phyloP scores from a whole-genome alignment of 2,888 invertebrate species.

The Nomada flava region DNA sequence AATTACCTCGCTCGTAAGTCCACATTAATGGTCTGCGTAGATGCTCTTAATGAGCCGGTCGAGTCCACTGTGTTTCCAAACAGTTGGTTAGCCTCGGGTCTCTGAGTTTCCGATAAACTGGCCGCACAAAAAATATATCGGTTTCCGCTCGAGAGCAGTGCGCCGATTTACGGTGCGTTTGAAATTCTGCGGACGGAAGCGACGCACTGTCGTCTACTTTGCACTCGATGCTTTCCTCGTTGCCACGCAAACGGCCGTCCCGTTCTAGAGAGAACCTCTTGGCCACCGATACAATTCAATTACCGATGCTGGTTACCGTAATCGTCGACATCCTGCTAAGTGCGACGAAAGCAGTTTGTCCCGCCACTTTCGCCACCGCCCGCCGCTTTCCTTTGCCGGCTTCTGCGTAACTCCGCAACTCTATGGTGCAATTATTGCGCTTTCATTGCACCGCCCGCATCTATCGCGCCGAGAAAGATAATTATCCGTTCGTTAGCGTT shows the following conservation, averaged over 20 bases:
- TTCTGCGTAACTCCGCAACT: not conserved
- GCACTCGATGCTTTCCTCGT: not conserved
- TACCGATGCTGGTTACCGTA: not conserved
- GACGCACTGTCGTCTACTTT: no score
- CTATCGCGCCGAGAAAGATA: conserved; percentile 3
- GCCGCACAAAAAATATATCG: no score
- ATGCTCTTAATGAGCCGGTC: conserved; percentile 33
- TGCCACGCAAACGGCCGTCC: no score
- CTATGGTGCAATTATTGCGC: conserved; percentile 7
- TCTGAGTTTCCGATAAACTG: conserved; percentile 42
- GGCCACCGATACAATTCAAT: conserved; percentile 1
- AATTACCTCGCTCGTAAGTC: conserved; percentile 45
- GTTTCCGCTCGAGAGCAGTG: no score
- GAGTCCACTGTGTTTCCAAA: conserved; percentile 36
- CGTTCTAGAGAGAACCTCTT: no score
- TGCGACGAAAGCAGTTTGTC: not conserved
- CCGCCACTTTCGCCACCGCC: not conserved
- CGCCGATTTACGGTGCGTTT: no score
- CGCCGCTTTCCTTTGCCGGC: no score
- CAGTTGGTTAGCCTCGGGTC: conserved; percentile 18
- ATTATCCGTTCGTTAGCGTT: conserved; percentile 53
- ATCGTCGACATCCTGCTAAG: not conserved
- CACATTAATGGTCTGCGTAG: conserved; percentile 31
- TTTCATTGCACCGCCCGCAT: no score
- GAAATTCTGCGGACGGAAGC: no score